These are phyloP conservation scores for Lepeophtheirus nordmannii DNA, from an alignment of 2,888 invertebrate species.

Conservation along the genomic window DNA sequence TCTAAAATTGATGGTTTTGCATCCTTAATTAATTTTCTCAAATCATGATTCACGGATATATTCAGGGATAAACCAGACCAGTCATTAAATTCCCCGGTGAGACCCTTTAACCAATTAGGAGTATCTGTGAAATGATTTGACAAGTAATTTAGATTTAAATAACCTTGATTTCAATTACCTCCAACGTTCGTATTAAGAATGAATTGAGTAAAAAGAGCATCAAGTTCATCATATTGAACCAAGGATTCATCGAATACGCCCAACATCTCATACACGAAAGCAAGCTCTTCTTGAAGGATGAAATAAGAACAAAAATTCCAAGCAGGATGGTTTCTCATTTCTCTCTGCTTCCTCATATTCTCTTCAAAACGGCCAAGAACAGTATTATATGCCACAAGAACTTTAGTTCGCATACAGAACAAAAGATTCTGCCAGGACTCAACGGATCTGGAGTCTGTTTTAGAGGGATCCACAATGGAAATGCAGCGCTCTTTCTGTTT, in stretches of 20 bases:
- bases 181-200: slow-evolving; percentile 80
- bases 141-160: neutral
- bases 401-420: slow-evolving; percentile 60
- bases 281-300: slow-evolving; percentile 82
- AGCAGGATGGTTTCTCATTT: slow-evolving; percentile 68
- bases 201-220: slow-evolving; percentile 90
- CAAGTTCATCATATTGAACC: slow-evolving; percentile 90
- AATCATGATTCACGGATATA: neutral
- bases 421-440: slow-evolving; percentile 80
- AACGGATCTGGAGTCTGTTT: slow-evolving; percentile 68
- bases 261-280: slow-evolving; percentile 83
- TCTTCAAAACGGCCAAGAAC: slow-evolving; percentile 74
- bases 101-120: slow-evolving; percentile 66
- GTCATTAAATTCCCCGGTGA: slow-evolving; percentile 58
- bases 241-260: slow-evolving; percentile 82
- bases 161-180: slow-evolving; percentile 34
- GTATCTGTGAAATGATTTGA: slow-evolving; percentile 30
- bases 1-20: slow-evolving; percentile 57
- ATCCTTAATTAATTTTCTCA: slow-evolving; percentile 31
- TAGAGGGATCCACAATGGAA: slow-evolving; percentile 49
- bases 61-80: slow-evolving; percentile 63
- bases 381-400: slow-evolving; percentile 70
- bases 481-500: slow-evolving; percentile 57
- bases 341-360: slow-evolving; percentile 70
- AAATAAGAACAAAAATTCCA: slow-evolving; percentile 95